A percentile compares a stretch with the other conserved stretches of the same genome.
phyloP scores from a whole-genome alignment of 1,140 invertebrate genomes.

The Drosophila asahinai region DNA sequence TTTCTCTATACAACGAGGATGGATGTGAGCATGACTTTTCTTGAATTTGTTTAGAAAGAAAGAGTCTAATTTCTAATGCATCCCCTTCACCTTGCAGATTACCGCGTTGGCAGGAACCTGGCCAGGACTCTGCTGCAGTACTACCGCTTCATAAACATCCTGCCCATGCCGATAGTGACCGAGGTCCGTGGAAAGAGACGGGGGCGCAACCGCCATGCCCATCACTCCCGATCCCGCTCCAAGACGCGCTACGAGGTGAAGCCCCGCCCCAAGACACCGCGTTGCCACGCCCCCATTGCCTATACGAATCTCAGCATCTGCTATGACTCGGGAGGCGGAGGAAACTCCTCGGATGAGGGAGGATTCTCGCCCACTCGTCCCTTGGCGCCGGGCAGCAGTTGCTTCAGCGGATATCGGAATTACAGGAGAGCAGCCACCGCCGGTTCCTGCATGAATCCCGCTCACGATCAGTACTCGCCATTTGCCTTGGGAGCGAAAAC shows the following conservation, averaged over 20 bases:
- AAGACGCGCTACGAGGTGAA: conserved; percentile 86
- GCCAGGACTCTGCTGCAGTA: conserved; percentile 92
- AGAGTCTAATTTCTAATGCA: no score
- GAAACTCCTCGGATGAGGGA: conserved; percentile 85
- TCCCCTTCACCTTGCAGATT: conserved; percentile 74
- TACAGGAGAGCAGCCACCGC: conserved; percentile 65
- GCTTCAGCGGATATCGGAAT: conserved; percentile 77
- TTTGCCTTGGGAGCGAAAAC: conserved; percentile 70
- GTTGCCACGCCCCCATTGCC: conserved; percentile 87
- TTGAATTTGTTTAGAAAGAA: no score
- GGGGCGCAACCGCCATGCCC: conserved; percentile 77
- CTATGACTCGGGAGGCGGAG: conserved; percentile 85
- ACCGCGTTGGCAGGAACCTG: conserved; percentile 91
- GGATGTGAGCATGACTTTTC: conserved; percentile 88
- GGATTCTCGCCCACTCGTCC: conserved; percentile 73
- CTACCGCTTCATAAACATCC: conserved; percentile 90
- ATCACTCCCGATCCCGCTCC: conserved; percentile 86
- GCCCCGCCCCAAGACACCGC: conserved; percentile 86
- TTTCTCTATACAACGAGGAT: conserved; percentile 95
- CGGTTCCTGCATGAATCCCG: conserved; percentile 46
- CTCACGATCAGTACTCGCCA: conserved; percentile 71
- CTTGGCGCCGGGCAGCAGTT: conserved; percentile 73
- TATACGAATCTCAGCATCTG: conserved; percentile 87
- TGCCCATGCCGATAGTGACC: conserved; percentile 87
- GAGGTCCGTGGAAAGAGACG: conserved; percentile 86